Evolutionary conservation across 2,113 vertebrate species (phyloP).

Genomic region (Cynocephalus volans): DNA sequence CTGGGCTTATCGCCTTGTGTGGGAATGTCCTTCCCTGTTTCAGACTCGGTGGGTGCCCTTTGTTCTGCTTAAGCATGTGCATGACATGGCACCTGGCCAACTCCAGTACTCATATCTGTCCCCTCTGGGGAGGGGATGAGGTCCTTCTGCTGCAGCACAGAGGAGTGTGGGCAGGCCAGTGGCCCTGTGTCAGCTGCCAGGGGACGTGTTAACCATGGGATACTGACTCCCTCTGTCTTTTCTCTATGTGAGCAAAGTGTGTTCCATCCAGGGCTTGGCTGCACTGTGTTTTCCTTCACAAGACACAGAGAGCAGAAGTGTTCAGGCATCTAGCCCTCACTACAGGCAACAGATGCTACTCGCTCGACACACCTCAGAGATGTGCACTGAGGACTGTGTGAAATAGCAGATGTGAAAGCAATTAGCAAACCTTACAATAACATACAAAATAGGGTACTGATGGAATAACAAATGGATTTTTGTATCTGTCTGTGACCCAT

Average conservation of each 20-base stretch:
- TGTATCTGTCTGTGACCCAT: background rate
- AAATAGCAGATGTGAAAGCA: background rate
- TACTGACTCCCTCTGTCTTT: background rate
- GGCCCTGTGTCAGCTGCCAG: background rate
- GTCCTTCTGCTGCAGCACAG: background rate
- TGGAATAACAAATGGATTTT: background rate
- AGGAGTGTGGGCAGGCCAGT: background rate
- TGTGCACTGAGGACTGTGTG: background rate
- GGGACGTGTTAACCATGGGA: background rate
- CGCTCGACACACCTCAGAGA: background rate
- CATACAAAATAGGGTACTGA: background rate
- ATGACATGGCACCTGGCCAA: background rate
- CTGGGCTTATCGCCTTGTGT: background rate
- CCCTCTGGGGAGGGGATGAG: no score
- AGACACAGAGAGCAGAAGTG: background rate
- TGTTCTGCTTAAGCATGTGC: background rate
- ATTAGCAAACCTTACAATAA: constrained; percentile 8
- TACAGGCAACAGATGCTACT: background rate
- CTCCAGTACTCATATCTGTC: background rate
- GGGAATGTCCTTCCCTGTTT: background rate
- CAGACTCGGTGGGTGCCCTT: background rate
- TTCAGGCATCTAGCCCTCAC: background rate
- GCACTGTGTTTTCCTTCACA: background rate
- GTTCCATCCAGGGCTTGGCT: background rate
- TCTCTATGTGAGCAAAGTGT: background rate